Evolutionary conservation across 2,113 vertebrate genomes (phyloP), one percentile per base, ranked within the genome.

Genomic region (Ceyx cyanopectus): DNA sequence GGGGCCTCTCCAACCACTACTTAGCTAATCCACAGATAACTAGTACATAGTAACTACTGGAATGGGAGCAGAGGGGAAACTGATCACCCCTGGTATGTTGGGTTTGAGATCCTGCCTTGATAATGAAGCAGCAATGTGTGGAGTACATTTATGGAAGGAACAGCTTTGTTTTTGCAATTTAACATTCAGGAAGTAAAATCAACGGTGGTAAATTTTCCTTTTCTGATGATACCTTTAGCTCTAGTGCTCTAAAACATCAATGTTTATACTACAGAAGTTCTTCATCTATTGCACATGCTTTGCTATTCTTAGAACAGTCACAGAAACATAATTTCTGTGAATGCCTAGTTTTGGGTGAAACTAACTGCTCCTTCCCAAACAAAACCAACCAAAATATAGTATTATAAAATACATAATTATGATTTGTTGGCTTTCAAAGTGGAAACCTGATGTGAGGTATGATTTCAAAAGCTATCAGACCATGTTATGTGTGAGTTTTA

Each of bases 261-360:
- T 73, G 72, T 94, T 93, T 96, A 67, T 21, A 83, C 60, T 83
- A 62, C 11, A 78, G 46, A 69, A 87, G 79, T 74, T 81, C 37
- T 84, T 74, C 13, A 70, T 62, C 46, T 92, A 32, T 70, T 75
- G 95, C 65, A 87, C 78, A 89, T 54, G 66, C 89, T 79, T 62
- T 89, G 87, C 87, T 95, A 94, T 89, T 93, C 93, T 91, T 85
- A 94, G 78, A 62, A 74, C 81, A 93, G 62, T 54, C 87, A 85
- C 27, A 69, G 81, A 92, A 92, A 58, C 72, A 82, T 6, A 21
- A 76, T 26, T 91, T 53, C 67, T 81, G 14, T 48, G 85, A 91
- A 78, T 91, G 88, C 65, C 85, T 82, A 81, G 68, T 56, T 88
- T 91, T 60, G 82, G 83, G 48, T 41, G 26, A 62, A 92, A 69